phyloP scores from a whole-genome alignment of 2,888 invertebrate genomes.

The Plagodis dolabraria region DNA sequence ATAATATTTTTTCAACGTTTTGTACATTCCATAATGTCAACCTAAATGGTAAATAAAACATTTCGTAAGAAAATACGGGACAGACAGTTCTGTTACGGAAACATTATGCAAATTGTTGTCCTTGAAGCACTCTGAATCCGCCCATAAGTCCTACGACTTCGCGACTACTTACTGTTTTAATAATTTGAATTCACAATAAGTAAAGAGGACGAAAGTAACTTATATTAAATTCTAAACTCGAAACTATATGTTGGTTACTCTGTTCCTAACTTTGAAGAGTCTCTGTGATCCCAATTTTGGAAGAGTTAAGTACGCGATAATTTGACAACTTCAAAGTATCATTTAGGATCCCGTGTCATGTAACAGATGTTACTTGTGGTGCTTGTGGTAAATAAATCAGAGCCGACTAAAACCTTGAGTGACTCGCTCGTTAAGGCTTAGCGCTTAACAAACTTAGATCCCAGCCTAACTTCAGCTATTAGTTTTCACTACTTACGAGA shows the following conservation, averaged over 20 bases:
- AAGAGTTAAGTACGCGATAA: slow-evolving; percentile 60
- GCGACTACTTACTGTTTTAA: background rate
- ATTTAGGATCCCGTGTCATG: slow-evolving; percentile 67
- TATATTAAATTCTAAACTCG: too few species aligned
- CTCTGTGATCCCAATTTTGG: slow-evolving; percentile 9
- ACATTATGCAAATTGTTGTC: background rate
- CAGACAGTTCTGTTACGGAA: background rate
- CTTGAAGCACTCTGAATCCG: background rate
- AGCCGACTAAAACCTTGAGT: slow-evolving; percentile 65
- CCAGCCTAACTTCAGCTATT: slow-evolving; percentile 52
- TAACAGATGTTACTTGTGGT: slow-evolving; percentile 73
- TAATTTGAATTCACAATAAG: too few species aligned
- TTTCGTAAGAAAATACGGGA: background rate
- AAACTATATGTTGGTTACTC: background rate
- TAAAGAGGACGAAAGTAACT: too few species aligned
- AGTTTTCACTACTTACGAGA: slow-evolving; percentile 40
- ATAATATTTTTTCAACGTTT: too few species aligned
- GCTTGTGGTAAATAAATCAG: slow-evolving; percentile 73
- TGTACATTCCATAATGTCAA: background rate
- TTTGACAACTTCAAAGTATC: slow-evolving; percentile 79
- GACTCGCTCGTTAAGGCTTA: slow-evolving; percentile 67
- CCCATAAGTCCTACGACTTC: background rate
- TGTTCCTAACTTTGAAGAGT: slow-evolving; percentile 8
- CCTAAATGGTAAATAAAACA: background rate
- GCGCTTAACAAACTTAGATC: slow-evolving; percentile 52